Evolutionary conservation across 2,888 invertebrate genomes (phyloP), one percentile per base, ranked within the genome.

Genomic region (Gisinianus flammeolus): DNA sequence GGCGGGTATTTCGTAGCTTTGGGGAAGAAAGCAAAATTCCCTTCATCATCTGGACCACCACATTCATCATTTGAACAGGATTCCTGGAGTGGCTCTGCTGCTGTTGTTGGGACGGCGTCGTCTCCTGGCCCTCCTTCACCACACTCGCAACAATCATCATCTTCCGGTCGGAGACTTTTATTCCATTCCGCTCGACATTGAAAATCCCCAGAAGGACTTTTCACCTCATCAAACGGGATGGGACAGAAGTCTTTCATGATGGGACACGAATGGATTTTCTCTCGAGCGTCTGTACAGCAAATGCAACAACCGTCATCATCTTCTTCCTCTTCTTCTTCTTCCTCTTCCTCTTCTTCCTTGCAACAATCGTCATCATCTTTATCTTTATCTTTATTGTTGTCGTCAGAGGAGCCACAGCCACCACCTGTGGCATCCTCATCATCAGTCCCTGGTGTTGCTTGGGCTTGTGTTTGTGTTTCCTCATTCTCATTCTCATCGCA

Each of bases 161-260:
- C 22, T 44, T 35, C 22, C 16, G 54, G 71, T 3, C 4, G 1
- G 1, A 69, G 2, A 69, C 24, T 56, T 30, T 56, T 56, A 30
- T 71, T 71, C 71, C 71, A 71, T 31, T 54, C 54, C 1, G 71
- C 28, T 10, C 33, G n/a, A 31, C 62, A 72, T n/a, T 62, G 16
- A 33, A 72, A 72, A 31, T 72, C 72, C 19, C 8, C 33, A 28
- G 62, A 72, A 3, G 72, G 52, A 3, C 0, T 16, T 2, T 5
- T 12, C 2, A 62, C 62, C 12, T 58, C 54, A 16, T 62, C 72
- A 24, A 72, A 72, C 12, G 72, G 72, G 1, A 33, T 56, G 22
- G 72, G 72, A 33, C 62, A 58, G 24, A 71, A 71, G 5, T 12
- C 19, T 31, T 56, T 4, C 54, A 71, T 54, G 19, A 24, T 22